These are phyloP conservation scores for Caenorhabditis japonica DNA, from an alignment of 2,888 invertebrate genomes.

Conservation along the genomic window DNA sequence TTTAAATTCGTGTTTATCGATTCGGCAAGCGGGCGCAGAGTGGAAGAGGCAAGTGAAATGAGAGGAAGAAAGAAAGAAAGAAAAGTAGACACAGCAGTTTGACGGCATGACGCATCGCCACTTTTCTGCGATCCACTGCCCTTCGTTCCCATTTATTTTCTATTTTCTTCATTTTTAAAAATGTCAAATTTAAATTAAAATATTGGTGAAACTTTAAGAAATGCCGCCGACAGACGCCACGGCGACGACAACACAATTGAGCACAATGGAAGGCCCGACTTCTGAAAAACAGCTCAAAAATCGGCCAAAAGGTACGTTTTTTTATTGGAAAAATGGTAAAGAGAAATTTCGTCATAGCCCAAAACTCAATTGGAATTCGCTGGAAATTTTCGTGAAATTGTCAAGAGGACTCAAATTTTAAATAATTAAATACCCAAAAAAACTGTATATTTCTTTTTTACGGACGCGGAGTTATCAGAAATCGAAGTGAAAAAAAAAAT, in stretches of 20 bases:
- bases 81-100: conserved; percentile 16
- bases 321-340: conserved; percentile 1
- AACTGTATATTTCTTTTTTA: too few relatives aligned
- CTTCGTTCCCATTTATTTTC: conserved; percentile 14
- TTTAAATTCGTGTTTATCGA: conserved; percentile 26
- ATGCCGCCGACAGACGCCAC: conserved; percentile 54
- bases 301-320: conserved; percentile 56
- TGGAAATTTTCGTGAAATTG: too few relatives aligned
- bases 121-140: conserved; percentile 36
- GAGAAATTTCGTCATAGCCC: too few relatives aligned
- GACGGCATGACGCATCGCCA: conserved; percentile 34
- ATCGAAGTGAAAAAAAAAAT: too few relatives aligned
- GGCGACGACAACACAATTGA: conserved; percentile 30
- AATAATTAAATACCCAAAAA: too few relatives aligned
- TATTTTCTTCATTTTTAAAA: conserved; percentile 12
- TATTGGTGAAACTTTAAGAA: conserved; percentile 6
- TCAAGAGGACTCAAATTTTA: too few relatives aligned
- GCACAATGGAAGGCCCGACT: conserved; percentile 6
- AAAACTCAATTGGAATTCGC: background rate
- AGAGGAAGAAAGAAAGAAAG: conserved; percentile 7
- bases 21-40: conserved; percentile 13
- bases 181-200: conserved; percentile 2
- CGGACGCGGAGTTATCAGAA: too few relatives aligned
- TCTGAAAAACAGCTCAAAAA: conserved; percentile 55
- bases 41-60: too few relatives aligned